Evolutionary conservation across 2,113 vertebrate genomes (phyloP), one percentile per base, ranked within the genome.

Genomic region (Zapus hudsonius): DNA sequence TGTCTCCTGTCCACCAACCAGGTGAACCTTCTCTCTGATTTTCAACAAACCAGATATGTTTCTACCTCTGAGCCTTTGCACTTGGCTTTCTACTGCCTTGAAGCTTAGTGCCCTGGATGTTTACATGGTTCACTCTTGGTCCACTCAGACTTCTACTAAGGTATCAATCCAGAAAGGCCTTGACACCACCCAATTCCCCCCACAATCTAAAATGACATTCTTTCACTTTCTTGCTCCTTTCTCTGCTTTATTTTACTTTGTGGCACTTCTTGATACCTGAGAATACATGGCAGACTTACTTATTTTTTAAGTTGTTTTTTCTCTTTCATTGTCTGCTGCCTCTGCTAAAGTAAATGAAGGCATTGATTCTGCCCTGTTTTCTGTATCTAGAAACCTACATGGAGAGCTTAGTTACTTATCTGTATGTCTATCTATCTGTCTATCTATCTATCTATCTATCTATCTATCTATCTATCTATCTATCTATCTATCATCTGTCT

Each of bases 191-290:
- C 3, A 27, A 23, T 40, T 20, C 33, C 7, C 13, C n/a, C 19
- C 20, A 66, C 27, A 23, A 29, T 47, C n/a, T 64, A 82, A 57
- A 92, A 29, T 36, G 40, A 2, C 22, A 15, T 6, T 15, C 23
- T 66, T 63, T 33, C 29, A 25, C 44, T n/a, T 75, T 84, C 40
- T 63, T 81, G 36, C 38, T 20, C 23, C 29, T 81, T 66, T 19
- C 15, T 92, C 13, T 57, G 27, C 72, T 92, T 90, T 78, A 63
- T 57, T 79, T 93, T 74, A 87, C 64, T 89, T 75, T n/a, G 67
- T 94, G 86, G 27, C 17, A 42, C 5, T 79, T 78, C 59, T 2
- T 3, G 12, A 74, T 66, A 87, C 72, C 42, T 87, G 67, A 70
- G 89, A 52, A 91, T 38, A 52, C 4, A 67, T 74, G 40, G 23